A percentile compares a stretch with the other conserved stretches of the same genome.
phyloP scores from a whole-genome alignment of 2,888 invertebrate species.

The Seira ritae region DNA sequence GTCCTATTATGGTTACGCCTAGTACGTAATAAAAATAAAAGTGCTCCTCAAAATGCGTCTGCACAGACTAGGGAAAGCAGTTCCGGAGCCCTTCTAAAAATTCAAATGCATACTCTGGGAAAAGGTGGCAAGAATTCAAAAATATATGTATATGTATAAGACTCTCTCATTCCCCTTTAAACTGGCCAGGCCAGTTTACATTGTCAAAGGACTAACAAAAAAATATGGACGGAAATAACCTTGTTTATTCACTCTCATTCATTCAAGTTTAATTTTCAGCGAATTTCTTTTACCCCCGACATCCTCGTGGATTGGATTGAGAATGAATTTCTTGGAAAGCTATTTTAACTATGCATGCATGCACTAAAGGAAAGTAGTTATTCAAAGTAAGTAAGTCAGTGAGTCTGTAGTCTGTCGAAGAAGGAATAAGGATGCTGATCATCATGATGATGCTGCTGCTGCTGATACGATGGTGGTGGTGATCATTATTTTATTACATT shows the following conservation, averaged over 20 bases:
- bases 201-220: not conserved
- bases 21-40: conserved; percentile 20
- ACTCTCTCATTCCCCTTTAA: not conserved
- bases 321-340: conserved; percentile 2
- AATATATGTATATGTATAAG: not conserved
- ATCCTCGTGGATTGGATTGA: not conserved
- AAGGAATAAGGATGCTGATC: no score
- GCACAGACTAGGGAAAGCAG: not conserved
- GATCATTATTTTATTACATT: conserved; percentile 19
- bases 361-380: no score
- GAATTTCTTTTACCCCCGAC: not conserved
- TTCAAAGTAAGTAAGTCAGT: conserved; percentile 14
- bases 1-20: conserved; percentile 13
- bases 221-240: conserved; percentile 1
- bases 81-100: conserved; percentile 7
- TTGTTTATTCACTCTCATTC: conserved; percentile 7
- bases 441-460: no score
- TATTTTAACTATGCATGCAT: no score
- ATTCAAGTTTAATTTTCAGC: conserved; percentile 5
- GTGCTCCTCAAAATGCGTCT: not conserved
- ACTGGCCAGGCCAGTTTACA: not conserved
- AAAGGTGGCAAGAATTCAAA: not conserved
- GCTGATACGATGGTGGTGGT: not conserved
- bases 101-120: not conserved
- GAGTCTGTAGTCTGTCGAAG: not conserved